Evolutionary conservation across 2,797 vertebrate genomes (phyloP), one percentile per base, ranked within the genome.

Genomic region (Aselliscus stoliczkanus): DNA sequence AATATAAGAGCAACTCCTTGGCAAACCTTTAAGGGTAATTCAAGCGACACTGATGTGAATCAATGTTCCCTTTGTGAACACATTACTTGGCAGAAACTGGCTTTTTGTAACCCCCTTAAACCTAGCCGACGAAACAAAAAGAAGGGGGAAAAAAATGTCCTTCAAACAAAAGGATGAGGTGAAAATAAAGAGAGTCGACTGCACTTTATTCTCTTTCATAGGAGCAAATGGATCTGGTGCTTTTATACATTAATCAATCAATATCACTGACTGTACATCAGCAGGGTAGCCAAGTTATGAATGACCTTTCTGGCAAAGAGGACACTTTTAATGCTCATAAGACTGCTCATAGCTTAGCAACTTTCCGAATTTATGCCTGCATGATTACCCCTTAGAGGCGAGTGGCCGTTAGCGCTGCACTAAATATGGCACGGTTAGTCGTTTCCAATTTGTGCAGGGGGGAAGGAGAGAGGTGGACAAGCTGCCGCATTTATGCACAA

Each of bases 171-270:
- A 98, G 98, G 98, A 99, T 99, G 99, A 99, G 99, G 99, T 99
- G 99, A 99, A 99, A 99, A 99, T 99, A 99, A 97, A 99, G 98
- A 98, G 98, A 98, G 98, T 98, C 98, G 98, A 99, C 99, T 99
- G 98, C 99, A 99, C 99, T 99, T 98, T 99, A 99, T 99, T 99
- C 99, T 98, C 99, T 99, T 99, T 99, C 99, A 99, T 99, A 99
- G 99, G 99, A 99, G 99, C 99, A 99, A 99, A 99, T 99, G 99
- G 99, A 99, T 99, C 99, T 99, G 98, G 99, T 99, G 99, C 99
- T 99, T 99, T 99, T 99, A 99, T 99, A 99, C 99, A 99, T 99
- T 99, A 99, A 99, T 99, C 99, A 99, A 99, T 99, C 99, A 99
- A 99, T 99, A 99, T 99, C 99, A 99, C 99, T 99, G 99, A 99